phyloP scores from a whole-genome alignment of 2,888 invertebrate genomes.

The Neuroscelio doddi region DNA sequence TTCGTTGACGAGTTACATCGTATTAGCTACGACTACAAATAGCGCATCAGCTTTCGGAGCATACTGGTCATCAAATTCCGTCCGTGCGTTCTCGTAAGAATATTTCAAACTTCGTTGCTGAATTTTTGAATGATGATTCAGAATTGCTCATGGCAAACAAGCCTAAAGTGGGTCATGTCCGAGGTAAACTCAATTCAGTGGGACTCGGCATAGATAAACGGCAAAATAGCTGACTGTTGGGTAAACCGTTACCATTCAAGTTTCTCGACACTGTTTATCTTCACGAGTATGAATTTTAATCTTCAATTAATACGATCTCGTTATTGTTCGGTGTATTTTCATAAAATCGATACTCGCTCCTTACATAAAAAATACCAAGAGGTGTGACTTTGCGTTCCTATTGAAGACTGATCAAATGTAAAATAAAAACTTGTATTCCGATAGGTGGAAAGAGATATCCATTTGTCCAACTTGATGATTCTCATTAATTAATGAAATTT shows the following conservation, averaged over 20 bases:
- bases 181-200: constrained; percentile 11
- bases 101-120: not conserved
- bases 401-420: too few relatives aligned
- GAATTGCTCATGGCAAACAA: constrained; percentile 4
- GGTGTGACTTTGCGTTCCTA: too few relatives aligned
- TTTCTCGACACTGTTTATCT: constrained; percentile 52
- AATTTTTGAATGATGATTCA: constrained; percentile 10
- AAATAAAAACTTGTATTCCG: constrained; percentile 15
- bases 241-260: constrained; percentile 52
- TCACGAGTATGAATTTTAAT: constrained; percentile 58
- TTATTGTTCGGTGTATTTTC: constrained; percentile 44
- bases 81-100: constrained; percentile 17
- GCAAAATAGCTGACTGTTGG: constrained; percentile 49
- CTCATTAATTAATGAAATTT: constrained; percentile 16
- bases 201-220: constrained; percentile 41
- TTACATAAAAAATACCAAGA: too few relatives aligned
- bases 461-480: not conserved
- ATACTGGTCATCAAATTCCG: constrained; percentile 25
- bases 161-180: not conserved
- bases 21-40: not conserved
- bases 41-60: not conserved
- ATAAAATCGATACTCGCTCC: constrained; percentile 45
- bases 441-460: constrained; percentile 11
- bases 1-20: too few relatives aligned
- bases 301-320: constrained; percentile 62